Percentiles rank a stretch among this genome's conserved stretches.
Evolutionary conservation across 2,113 vertebrate species (phyloP).

Genomic region (Saguinus midas): DNA sequence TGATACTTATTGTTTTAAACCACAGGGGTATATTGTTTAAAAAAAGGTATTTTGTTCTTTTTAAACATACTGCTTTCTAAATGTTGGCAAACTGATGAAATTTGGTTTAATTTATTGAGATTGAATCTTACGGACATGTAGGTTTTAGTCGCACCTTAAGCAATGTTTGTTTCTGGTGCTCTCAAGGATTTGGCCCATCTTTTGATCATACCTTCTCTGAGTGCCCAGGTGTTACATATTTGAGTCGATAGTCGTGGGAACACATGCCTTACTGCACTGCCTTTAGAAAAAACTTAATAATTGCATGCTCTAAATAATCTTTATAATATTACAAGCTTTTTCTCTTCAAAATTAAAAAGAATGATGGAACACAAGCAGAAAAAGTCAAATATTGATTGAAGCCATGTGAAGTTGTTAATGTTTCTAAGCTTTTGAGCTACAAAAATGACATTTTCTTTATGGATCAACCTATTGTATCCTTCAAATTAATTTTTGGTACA

Average conservation of each 20-base stretch:
- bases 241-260: background rate
- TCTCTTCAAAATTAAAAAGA: slow-evolving; percentile 1
- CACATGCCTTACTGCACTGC: background rate
- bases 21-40: background rate
- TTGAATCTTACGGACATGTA: background rate
- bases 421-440: slow-evolving; percentile 21
- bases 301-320: slow-evolving; percentile 34
- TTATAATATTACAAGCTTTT: background rate
- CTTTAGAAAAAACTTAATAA: background rate
- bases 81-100: background rate
- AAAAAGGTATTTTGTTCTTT: background rate
- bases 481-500: background rate
- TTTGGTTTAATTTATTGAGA: background rate
- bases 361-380: background rate
- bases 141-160: background rate
- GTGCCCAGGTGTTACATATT: background rate
- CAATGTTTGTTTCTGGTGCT: background rate
- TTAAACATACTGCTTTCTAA: background rate
- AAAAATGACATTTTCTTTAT: slow-evolving; percentile 1
- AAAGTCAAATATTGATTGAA: background rate
- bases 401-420: background rate
- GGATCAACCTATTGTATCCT: background rate
- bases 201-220: background rate
- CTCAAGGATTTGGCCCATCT: background rate
- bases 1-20: slow-evolving; percentile 21